Evolutionary conservation across 2,113 vertebrate species (phyloP), one percentile per base, ranked within the genome.

Genomic region (Ivindomyrus marchei): DNA sequence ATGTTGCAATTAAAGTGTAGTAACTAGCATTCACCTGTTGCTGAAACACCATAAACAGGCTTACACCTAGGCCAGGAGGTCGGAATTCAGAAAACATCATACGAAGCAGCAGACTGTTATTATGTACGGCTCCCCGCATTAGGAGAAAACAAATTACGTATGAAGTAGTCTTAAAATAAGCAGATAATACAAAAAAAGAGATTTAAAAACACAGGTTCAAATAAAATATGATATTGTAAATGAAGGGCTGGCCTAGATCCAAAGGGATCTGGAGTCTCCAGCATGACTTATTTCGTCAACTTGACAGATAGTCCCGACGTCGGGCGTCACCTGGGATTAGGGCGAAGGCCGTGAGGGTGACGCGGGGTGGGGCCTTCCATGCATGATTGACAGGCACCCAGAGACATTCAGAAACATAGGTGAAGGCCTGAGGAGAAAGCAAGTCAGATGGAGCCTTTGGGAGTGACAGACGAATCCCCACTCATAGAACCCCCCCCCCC

Each of bases 351-450:
- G 39, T 47, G 80, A 85, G 21, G 45, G 83, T 47, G 42, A 85
- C 5, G 21, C 17, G 3, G 7, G 2, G 21, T 47, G 15, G 83
- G 19, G 45, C 52, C 31, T 42, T 42, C 77, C 42, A 39, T 39
- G 17, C 21, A 21, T n/a, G 95, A 96, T 92, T 95, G 95, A 93
- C 95, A 95, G 94, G 91, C 85, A 94, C 94, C 94, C 92, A 91
- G 90, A 92, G 93, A 94, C 88, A 92, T 92, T 93, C 89, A 90
- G 90, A 2, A 45, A 39, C 36, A 10, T 87, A 50, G 47, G 24
- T 36, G 46, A 31, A 4, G 11, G n/a, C 45, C 50, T 13, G 50
- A 39, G 85, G 85, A 87, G 27, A 21, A 19, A 53, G 50, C 10
- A 92, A 88, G 88, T 95, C 93, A 92, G 91, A 90, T 92, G 94